A percentile compares a stretch with the other conserved stretches of the same genome.
phyloP scores from a whole-genome alignment of 1,140 invertebrate species.

The Antheraea mylitta region DNA sequence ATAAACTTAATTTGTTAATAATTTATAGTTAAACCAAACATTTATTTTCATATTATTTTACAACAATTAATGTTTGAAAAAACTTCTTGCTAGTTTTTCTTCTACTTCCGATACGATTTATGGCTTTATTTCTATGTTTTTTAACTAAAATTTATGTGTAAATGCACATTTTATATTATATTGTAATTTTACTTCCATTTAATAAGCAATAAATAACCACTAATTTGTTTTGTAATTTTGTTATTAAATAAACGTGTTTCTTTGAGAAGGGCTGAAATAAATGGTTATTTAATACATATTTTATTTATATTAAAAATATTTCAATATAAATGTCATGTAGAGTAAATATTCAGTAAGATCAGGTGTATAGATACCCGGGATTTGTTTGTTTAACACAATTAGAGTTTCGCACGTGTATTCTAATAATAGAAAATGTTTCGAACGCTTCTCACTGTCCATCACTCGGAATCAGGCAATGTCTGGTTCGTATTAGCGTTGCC shows the following conservation, averaged over 20 bases:
- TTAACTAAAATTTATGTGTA: too few relatives aligned
- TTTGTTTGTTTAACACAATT: slow-evolving; percentile 72
- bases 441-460: slow-evolving; percentile 62
- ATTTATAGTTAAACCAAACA: background rate
- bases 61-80: background rate
- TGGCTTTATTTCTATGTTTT: too few relatives aligned
- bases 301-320: background rate
- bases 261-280: too few relatives aligned
- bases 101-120: too few relatives aligned
- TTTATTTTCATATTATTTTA: background rate
- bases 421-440: slow-evolving; percentile 54
- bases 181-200: too few relatives aligned
- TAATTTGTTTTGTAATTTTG: too few relatives aligned
- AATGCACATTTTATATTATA: too few relatives aligned
- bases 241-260: too few relatives aligned
- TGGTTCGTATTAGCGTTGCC: slow-evolving; percentile 48
- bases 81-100: background rate
- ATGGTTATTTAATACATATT: too few relatives aligned
- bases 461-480: slow-evolving; percentile 55
- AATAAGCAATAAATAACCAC: too few relatives aligned
- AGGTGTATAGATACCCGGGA: slow-evolving; percentile 47
- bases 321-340: slow-evolving; percentile 29
- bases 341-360: slow-evolving; percentile 30
- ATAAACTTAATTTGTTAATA: background rate
- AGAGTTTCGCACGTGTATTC: slow-evolving; percentile 61